These are phyloP conservation scores for Peromyscus leucopus DNA, from an alignment of 2,113 vertebrate genomes.

Conservation along the genomic window DNA sequence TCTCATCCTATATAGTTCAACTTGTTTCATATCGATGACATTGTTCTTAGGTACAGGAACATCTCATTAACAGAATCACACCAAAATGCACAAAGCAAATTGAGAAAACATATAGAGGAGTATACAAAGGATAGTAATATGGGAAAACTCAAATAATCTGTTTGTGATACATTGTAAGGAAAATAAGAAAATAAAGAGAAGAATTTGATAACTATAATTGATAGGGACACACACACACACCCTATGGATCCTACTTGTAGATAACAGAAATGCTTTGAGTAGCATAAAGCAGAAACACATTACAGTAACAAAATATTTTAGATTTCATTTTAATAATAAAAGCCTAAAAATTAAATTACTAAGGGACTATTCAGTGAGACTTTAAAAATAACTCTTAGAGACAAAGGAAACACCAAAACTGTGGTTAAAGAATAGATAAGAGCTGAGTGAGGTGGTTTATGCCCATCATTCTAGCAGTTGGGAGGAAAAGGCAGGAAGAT, in stretches of 20 bases:
- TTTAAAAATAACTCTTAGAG: conserved; percentile 50
- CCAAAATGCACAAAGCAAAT: conserved; percentile 1
- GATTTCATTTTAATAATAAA: conserved; percentile 40
- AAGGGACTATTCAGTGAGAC: background rate
- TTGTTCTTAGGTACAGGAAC: background rate
- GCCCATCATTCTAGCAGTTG: background rate
- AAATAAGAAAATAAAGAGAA: conserved; percentile 14
- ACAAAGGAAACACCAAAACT: conserved; percentile 46
- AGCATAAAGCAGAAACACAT: conserved; percentile 36
- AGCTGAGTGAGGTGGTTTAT: background rate
- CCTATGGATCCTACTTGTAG: background rate
- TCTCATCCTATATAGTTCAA: background rate
- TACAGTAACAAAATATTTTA: conserved; percentile 21
- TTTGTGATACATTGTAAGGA: background rate
- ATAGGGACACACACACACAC: background rate
- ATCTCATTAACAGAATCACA: conserved; percentile 30
- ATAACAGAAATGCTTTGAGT: background rate
- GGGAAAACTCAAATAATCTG: background rate
- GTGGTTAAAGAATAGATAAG: conserved; percentile 4
- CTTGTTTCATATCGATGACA: background rate
- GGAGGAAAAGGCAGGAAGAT: background rate
- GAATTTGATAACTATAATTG: conserved; percentile 19
- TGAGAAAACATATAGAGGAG: background rate
- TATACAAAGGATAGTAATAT: background rate
- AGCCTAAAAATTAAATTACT: conserved; percentile 2